Evolutionary conservation across 2,888 invertebrate species (phyloP).

Genomic region (Cheilosia vulpina): DNA sequence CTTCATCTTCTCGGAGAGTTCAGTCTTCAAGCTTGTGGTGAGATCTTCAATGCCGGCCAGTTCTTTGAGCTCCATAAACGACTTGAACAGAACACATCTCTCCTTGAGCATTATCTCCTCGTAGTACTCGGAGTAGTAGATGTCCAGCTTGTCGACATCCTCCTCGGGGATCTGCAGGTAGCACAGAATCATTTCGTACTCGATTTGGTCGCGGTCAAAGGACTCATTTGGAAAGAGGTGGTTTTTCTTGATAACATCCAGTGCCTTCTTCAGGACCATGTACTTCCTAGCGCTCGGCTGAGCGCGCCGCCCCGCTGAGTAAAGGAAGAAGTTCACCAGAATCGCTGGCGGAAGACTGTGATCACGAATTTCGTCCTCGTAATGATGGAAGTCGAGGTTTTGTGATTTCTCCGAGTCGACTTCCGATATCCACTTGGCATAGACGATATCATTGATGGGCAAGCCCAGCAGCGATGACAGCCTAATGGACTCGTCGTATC

Average conservation of each 20-base stretch:
- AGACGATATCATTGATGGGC: conserved; percentile 84
- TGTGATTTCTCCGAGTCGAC: conserved; percentile 83
- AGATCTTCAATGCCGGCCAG: conserved; percentile 82
- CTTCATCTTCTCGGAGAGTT: conserved; percentile 79
- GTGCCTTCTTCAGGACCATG: conserved; percentile 81
- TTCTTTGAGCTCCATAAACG: conserved; percentile 82
- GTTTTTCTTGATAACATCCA: conserved; percentile 82
- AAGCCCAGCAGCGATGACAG: conserved; percentile 84
- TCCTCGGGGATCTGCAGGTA: conserved; percentile 78
- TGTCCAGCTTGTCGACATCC: conserved; percentile 76
- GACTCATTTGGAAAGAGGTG: conserved; percentile 82
- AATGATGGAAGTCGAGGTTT: conserved; percentile 85
- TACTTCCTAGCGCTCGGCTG: conserved; percentile 82
- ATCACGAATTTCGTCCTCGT: conserved; percentile 86
- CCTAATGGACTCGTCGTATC: conserved; percentile 85
- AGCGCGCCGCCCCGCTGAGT: conserved; percentile 84
- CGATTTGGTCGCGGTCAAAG: conserved; percentile 83
- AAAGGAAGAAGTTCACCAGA: conserved; percentile 87
- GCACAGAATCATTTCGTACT: conserved; percentile 82
- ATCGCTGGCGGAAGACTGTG: conserved; percentile 86
- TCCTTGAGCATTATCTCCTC: conserved; percentile 82
- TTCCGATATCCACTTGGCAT: conserved; percentile 84
- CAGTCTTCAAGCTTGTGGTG: conserved; percentile 78
- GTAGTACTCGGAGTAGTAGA: conserved; percentile 83
- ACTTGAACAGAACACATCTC: conserved; percentile 82